Base-by-base conservation (phyloP, 2,797 vertebrate species). In the Cephalopachus bancanus region DNA sequence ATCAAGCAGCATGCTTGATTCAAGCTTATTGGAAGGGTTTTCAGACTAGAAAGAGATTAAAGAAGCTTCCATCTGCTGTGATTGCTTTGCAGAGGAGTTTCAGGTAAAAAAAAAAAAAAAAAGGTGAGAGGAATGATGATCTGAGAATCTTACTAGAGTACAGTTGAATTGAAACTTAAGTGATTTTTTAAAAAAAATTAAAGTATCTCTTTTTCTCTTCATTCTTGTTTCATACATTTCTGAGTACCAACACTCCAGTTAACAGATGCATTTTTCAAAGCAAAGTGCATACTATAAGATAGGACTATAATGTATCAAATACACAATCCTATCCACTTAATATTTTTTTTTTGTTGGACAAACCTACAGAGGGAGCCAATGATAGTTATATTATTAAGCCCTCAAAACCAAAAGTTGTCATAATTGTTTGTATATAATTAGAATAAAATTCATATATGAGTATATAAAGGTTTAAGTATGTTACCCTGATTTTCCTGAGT, bases 11-110 rank as follows among this genome's bases (percentile, higher is more conserved):
- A 19, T 99, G 98, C 94, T 94, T 98, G 97, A 99, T 99, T 98
- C 99, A 99, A 98, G 99, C 99, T 74, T 97, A 91, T 0, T 99
- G 99, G 99, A 99, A 99, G 91, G 99, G 99, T 89, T 99, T 99
- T 98, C 99, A 98, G 97, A 99, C 99, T 57, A 98, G 99, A 92
- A 99, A 98, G 91, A 98, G 99, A 97, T 97, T 99, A 93, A 99
- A 99, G 98, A 99, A 98, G 93, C 99, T 99, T n/a, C 99, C 98
- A 33, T 98, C 98, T 98, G 99, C 99, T 3, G 99, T 99, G 80
- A 98, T 98, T 53, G 55, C 93, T 55, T 98, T 99, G 97, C 99
- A 99, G 98, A 99, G 99, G 89, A 99, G 97, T 98, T 99, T 99
- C 99, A 99, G 99, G 99, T 99, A 99, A 98, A 96, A 79, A 59